Conservation (phyloP, 1,140 invertebrate species). For the Microplitis demolitor region DNA sequence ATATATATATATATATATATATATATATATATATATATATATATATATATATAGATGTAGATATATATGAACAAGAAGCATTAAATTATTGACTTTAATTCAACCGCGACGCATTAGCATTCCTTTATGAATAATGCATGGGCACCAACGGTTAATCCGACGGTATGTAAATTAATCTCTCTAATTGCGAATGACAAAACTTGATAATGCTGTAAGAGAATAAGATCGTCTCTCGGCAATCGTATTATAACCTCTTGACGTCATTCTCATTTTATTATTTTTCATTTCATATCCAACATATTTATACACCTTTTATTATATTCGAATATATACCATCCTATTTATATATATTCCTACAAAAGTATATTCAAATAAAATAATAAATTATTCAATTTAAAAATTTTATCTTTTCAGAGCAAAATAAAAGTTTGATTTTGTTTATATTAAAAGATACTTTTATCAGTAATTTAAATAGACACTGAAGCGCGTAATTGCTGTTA, state of each 20-base stretch:
- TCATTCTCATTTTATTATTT: conserved; percentile 12
- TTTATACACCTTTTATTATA: not conserved
- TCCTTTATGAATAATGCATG: conserved; percentile 51
- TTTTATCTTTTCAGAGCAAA: too few relatives aligned
- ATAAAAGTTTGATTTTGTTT: too few relatives aligned
- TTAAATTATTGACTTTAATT: conserved; percentile 55
- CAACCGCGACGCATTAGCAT: conserved; percentile 48
- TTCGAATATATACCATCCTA: too few relatives aligned
- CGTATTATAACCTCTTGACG: conserved; percentile 14
- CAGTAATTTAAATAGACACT: too few relatives aligned
- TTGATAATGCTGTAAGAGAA: conserved; percentile 29
- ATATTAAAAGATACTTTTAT: too few relatives aligned
- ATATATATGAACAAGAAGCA: conserved; percentile 35
- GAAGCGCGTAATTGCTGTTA: too few relatives aligned
- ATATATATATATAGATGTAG: not conserved
- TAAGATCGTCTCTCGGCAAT: conserved; percentile 13
- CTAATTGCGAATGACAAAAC: conserved; percentile 53
- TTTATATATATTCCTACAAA: too few relatives aligned
- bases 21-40: too few relatives aligned
- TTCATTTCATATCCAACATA: not conserved
- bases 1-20: too few relatives aligned
- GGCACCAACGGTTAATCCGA: conserved; percentile 49
- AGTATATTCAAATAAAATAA: too few relatives aligned
- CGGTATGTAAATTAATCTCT: conserved; percentile 49
- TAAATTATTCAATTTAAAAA: too few relatives aligned